Conservation (phyloP, 2,113 vertebrate genomes). For the Apus apus region DNA sequence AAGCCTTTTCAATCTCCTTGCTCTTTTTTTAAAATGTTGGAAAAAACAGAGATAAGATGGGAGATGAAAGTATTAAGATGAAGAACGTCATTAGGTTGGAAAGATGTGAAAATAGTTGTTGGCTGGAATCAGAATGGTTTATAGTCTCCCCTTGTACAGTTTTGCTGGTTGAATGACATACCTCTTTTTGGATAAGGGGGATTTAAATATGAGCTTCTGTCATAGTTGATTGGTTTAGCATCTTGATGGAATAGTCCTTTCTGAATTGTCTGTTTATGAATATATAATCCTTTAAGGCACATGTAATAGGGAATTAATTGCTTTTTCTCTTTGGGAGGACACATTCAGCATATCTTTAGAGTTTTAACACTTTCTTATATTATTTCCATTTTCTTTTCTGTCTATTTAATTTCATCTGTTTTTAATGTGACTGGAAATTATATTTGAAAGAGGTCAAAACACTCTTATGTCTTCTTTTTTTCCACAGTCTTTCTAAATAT, state of each 20-base stretch:
- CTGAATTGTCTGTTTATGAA: slow-evolving; percentile 15
- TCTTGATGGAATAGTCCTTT: slow-evolving; percentile 19
- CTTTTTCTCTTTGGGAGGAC: background rate
- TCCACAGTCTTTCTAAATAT: background rate
- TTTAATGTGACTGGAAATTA: background rate
- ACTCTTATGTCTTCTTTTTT: background rate
- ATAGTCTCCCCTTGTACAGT: background rate
- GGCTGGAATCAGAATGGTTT: background rate
- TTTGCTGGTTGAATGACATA: background rate
- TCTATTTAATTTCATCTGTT: background rate
- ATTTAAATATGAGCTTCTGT: background rate
- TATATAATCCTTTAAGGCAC: slow-evolving; percentile 17
- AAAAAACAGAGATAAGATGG: background rate
- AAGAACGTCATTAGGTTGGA: background rate
- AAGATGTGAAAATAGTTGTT: background rate
- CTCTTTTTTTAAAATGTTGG: background rate
- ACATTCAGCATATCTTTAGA: slow-evolving; percentile 19
- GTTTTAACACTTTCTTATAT: background rate
- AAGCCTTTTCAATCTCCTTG: background rate
- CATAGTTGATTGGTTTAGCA: background rate
- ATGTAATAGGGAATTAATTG: slow-evolving; percentile 45
- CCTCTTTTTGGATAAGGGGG: background rate
- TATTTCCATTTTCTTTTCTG: background rate
- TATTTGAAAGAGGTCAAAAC: background rate
- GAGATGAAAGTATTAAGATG: background rate